Base-by-base conservation (phyloP, 2,113 vertebrate genomes). In the Anhinga anhinga region DNA sequence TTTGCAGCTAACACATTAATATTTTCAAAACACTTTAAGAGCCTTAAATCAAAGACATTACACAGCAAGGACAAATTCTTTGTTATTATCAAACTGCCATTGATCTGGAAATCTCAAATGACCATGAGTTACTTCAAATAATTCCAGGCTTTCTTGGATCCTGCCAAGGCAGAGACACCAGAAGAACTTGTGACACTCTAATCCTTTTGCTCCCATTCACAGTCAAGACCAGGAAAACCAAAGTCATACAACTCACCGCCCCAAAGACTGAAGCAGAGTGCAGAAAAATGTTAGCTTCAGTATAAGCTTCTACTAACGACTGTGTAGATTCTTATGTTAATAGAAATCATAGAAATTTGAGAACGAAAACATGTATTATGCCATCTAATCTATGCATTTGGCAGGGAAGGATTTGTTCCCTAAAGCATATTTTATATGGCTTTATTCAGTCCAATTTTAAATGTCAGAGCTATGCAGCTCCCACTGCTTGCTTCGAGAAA, bases 291-390 rank as follows among this genome's bases (percentile, higher is more conserved):
- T 59, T 66, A 47, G 29, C 15, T 90, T 92, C 56, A 76, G 29
- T 30, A 10, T 18, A 66, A 71, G 22, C n/a, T 81, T 55, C 84
- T 55, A 67, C 44, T 83, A 86, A 71, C 0, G 2, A 62, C 50
- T 13, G 5, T 10, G n/a, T 22, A 78, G 55, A 92, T 80, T 90
- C 50, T 74, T 71, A 71, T 7, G 27, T 72, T 82, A 86, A 92
- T 17, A 91, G n/a, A 93, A 95, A 86, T 78, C 50, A 81, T 11
- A 78, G 82, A 90, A 86, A 90, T 77, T 15, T 83, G 82, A 93
- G 67, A 85, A 92, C 45, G 53, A 62, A 63, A 88, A 71, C 36
- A 81, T 14, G 25, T 67, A 69, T 77, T 90, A 90, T 61, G 74
- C 72, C 62, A 94, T 65, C 42, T 81, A 78, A 80, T 86, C 62